Evolutionary conservation across 2,888 invertebrate species (phyloP).

Genomic region (Capitulum mitella): DNA sequence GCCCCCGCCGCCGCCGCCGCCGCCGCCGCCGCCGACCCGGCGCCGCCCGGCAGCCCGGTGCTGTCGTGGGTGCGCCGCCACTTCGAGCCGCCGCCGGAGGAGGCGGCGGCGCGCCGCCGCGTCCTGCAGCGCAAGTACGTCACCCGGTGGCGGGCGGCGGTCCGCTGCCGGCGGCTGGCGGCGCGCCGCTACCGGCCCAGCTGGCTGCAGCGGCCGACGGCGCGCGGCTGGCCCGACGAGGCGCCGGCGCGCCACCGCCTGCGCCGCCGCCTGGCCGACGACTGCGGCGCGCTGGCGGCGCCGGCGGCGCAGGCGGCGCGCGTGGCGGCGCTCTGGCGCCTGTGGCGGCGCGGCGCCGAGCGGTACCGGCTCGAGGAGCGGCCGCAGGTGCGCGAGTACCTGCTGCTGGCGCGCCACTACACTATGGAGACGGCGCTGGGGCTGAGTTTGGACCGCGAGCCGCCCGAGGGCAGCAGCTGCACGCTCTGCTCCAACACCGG

Average conservation of each 20-base stretch:
- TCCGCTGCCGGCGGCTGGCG: not conserved
- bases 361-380: constrained; percentile 3
- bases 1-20: not conserved
- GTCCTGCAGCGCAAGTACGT: constrained; percentile 5
- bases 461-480: not conserved
- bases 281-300: not conserved
- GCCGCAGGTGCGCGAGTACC: constrained; percentile 1
- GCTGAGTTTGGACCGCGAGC: constrained; percentile 10
- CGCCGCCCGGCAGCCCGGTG: not conserved
- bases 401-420: constrained; percentile 12
- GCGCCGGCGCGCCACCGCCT: not conserved
- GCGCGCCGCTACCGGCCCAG: not conserved
- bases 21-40: constrained; percentile 42
- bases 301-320: not conserved
- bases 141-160: not conserved
- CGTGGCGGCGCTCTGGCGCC: not conserved
- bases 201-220: not conserved
- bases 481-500: constrained; percentile 16
- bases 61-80: not conserved
- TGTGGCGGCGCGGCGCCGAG: not conserved
- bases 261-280: not conserved
- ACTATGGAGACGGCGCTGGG: constrained; percentile 23
- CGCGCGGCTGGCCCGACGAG: not conserved
- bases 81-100: constrained; percentile 5
- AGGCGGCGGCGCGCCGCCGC: not conserved